A percentile compares a stretch with the other conserved stretches of the same genome.
Conservation (phyloP, 2,113 vertebrate genomes). For the Oryzias curvinotus region DNA sequence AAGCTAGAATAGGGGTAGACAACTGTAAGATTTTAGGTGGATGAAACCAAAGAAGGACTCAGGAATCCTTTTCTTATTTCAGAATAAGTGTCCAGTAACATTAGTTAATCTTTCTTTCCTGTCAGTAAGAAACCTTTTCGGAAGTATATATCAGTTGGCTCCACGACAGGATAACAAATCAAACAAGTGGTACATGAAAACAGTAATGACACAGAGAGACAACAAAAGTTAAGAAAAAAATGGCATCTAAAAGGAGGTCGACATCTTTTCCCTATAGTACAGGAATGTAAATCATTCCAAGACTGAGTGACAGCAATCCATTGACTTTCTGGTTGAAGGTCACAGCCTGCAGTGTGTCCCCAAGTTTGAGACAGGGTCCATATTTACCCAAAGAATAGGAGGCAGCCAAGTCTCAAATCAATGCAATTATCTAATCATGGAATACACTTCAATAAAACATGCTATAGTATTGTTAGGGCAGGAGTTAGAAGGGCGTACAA, state of each 20-base stretch:
- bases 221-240: conserved; percentile 18
- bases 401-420: conserved; percentile 57
- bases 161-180: conserved; percentile 25
- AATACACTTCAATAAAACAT: conserved; percentile 69
- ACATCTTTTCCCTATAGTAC: conserved; percentile 14
- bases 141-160: conserved; percentile 66
- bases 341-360: conserved; percentile 43
- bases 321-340: conserved; percentile 47
- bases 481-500: background rate
- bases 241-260: background rate
- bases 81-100: no score
- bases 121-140: conserved; percentile 69
- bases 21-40: background rate
- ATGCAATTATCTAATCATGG: conserved; percentile 71
- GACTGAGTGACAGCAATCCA: conserved; percentile 53
- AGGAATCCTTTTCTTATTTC: no score
- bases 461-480: conserved; percentile 49
- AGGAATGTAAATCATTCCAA: conserved; percentile 55
- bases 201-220: conserved; percentile 23
- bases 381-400: conserved; percentile 54
- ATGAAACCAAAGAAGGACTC: no score
- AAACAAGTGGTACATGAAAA: conserved; percentile 10
- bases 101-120: background rate
- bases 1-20: conserved; percentile 39
- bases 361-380: conserved; percentile 42